Evolutionary conservation across 53 echinoderm and acorn worm species (phyloP).

Genomic region (Astropecten irregularis): DNA sequence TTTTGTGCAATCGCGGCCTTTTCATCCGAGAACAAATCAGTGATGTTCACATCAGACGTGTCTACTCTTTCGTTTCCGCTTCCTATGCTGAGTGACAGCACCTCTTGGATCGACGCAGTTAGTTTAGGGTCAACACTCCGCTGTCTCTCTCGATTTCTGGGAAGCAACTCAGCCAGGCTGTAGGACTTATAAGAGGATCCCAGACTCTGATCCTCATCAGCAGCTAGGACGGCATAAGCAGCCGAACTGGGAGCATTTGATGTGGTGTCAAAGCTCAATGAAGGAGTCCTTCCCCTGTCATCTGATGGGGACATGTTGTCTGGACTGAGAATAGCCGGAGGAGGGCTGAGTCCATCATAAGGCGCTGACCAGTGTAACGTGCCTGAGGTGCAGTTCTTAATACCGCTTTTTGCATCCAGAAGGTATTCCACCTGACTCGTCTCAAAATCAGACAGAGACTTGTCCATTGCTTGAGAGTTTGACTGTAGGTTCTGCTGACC

Average conservation of each 20-base stretch:
- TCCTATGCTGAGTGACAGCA: conserved; percentile 70
- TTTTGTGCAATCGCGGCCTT: neutral
- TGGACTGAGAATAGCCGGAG: conserved; percentile 65
- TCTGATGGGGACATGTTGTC: conserved; percentile 28
- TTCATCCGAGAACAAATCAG: conserved; percentile 32
- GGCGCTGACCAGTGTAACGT: conserved; percentile 77
- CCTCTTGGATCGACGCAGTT: conserved; percentile 80
- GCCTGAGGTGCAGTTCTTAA: conserved; percentile 64
- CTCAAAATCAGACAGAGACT: conserved; percentile 61
- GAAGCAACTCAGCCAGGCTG: conserved; percentile 10
- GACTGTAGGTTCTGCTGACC: no score
- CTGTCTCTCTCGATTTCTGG: conserved; percentile 28
- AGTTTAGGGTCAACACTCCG: conserved; percentile 49
- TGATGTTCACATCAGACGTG: conserved; percentile 44
- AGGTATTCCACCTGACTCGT: conserved; percentile 92
- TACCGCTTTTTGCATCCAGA: conserved; percentile 76
- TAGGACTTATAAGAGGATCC: neutral
- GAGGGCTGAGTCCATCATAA: conserved; percentile 80
- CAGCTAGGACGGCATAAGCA: neutral
- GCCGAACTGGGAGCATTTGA: conserved; percentile 3
- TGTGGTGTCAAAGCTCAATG: neutral
- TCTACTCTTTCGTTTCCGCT: conserved; percentile 28
- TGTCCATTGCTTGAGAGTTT: conserved; percentile 4
- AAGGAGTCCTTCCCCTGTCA: neutral
- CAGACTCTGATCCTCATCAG: conserved; percentile 8